A percentile compares a stretch with the other conserved stretches of the same genome.
Conservation (phyloP, 2,888 invertebrate species). For the Phania funesta region DNA sequence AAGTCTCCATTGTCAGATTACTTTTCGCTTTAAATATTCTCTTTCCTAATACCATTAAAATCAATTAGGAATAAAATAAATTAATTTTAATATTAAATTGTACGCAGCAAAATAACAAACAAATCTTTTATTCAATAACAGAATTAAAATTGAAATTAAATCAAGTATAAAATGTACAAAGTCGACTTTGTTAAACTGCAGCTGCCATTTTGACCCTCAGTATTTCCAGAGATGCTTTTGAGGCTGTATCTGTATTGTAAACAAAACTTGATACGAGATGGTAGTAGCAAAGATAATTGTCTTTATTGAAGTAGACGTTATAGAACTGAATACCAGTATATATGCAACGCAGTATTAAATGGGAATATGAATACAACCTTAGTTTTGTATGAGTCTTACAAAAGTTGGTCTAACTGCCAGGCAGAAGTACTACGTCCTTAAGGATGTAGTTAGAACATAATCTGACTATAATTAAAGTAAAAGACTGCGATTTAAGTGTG, state of each 20-base stretch:
- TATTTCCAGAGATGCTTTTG: background rate
- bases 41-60: background rate
- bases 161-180: conserved; percentile 41
- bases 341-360: too few species aligned
- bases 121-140: conserved; percentile 10
- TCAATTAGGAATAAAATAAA: conserved; percentile 16
- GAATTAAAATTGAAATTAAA: conserved; percentile 28
- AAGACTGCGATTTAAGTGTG: background rate
- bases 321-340: too few species aligned
- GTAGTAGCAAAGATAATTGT: too few species aligned
- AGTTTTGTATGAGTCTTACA: background rate
- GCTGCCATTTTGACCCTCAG: background rate
- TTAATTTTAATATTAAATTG: conserved; percentile 8
- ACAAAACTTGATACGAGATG: too few species aligned
- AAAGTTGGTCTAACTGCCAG: background rate
- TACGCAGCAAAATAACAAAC: too few species aligned
- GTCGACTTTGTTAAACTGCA: background rate
- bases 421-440: too few species aligned
- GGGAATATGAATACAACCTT: too few species aligned
- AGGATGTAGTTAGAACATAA: background rate
- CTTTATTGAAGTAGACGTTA: too few species aligned
- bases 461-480: background rate
- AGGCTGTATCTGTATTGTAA: background rate
- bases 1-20: too few species aligned
- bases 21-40: too few species aligned